A percentile compares a stretch with the other conserved stretches of the same genome.
These are phyloP conservation scores for Chirona hameri DNA, from an alignment of 2,888 invertebrate species.

Conservation along the genomic window DNA sequence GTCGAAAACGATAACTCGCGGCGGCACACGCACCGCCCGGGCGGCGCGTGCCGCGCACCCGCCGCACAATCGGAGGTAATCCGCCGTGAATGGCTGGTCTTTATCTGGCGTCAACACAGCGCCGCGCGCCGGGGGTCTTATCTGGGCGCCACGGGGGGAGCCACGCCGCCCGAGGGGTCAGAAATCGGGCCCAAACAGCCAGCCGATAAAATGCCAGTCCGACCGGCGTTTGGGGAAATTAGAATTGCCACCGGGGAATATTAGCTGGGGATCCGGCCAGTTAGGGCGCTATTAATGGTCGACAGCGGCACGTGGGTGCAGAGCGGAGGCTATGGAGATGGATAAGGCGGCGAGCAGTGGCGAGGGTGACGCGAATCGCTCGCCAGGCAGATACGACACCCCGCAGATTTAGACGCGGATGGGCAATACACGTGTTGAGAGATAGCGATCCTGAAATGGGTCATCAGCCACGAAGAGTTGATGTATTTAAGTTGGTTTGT, in stretches of 20 bases:
- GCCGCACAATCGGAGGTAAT: conserved; percentile 8
- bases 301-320: neutral
- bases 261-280: conserved; percentile 13
- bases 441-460: too few relatives aligned
- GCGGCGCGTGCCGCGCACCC: neutral
- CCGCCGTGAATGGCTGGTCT: conserved; percentile 24
- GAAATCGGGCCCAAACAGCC: neutral
- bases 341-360: neutral
- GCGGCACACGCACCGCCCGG: neutral
- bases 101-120: conserved; percentile 28
- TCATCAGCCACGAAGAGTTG: too few relatives aligned
- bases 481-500: too few relatives aligned
- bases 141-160: neutral
- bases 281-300: conserved; percentile 1
- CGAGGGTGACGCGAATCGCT: too few relatives aligned
- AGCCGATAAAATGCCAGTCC: neutral
- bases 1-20: conserved; percentile 22
- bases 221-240: conserved; percentile 12
- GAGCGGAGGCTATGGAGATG: neutral
- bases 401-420: too few relatives aligned
- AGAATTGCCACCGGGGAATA: conserved; percentile 23
- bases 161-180: neutral
- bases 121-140: neutral
- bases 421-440: too few relatives aligned
- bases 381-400: too few relatives aligned